Evolutionary conservation across 2,113 vertebrate species (phyloP).

Genomic region (human): DNA sequence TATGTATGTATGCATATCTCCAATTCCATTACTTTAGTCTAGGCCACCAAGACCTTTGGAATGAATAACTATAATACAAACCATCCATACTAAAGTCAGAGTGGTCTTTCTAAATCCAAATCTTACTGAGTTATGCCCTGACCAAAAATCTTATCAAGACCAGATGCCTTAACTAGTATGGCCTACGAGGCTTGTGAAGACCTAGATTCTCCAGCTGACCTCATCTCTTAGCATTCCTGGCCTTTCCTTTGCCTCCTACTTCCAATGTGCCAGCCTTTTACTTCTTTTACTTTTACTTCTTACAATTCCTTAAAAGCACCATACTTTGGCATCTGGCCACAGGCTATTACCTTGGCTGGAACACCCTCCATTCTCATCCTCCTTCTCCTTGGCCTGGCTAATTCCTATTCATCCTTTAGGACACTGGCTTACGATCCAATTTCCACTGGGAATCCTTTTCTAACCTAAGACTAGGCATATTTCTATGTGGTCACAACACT

Average conservation of each 20-base stretch:
- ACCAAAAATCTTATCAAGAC: conserved; percentile 21
- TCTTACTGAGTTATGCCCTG: not conserved
- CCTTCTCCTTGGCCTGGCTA: not conserved
- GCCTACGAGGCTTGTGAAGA: not conserved
- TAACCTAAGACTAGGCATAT: not conserved
- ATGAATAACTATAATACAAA: not conserved
- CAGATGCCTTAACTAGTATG: not conserved
- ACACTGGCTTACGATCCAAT: not conserved
- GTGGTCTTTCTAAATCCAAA: not conserved
- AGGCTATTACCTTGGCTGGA: not conserved
- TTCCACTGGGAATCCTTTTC: not conserved
- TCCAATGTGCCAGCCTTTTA: not conserved
- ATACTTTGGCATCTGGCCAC: not conserved
- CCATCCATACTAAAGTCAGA: not conserved
- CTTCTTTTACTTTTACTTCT: not conserved
- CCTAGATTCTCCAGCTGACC: not conserved
- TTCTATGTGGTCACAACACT: not conserved
- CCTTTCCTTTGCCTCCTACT: not conserved
- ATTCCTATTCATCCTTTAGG: not conserved
- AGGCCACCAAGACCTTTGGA: not conserved
- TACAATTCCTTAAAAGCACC: not conserved
- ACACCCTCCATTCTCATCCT: not conserved
- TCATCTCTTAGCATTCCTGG: not conserved
- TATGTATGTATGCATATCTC: not conserved
- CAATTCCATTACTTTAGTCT: not conserved